Base-by-base conservation (phyloP, 2,113 vertebrate genomes). In the Menura novaehollandiae region DNA sequence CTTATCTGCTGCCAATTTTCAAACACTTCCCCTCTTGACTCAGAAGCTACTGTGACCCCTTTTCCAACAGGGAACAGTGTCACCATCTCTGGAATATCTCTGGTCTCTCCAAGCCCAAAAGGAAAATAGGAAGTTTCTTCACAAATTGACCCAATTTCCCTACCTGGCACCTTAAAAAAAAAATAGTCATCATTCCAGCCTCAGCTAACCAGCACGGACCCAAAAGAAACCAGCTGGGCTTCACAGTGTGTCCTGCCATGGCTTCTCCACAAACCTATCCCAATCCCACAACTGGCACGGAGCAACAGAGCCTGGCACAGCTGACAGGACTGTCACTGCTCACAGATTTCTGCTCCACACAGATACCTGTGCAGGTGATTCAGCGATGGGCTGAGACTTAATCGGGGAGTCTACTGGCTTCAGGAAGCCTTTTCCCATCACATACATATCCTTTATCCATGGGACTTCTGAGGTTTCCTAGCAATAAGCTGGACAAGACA, bases 1-100 rank as follows among this genome's bases (percentile, higher is more conserved):
- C 82, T 96, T 93, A 95, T 80, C 78, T 67, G 43, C 89, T 94
- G 93, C 88, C 95, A 94, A 90, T 80, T 95, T 93, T 94, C 89
- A 91, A 97, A 93, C 87, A 74, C 89, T 94, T 95, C 95, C 94
- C 84, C 58, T 96, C 78, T 39, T 94, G 85, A 88, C 89, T 93
- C 91, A 49, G 16, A 89, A 82, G 58, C 37, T 41, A 37, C 55
- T 62, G 55, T 76, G 51, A 95, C 62, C 74, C 62, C 74, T 94
- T 49, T 96, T 89, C 84, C 84, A 96, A 69, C 32, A 92, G 80
- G 24, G 86, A 89, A 23, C 49, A 24, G 44, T 49, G 78, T 93
- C 88, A 79, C 43, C 78, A 89, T 74, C 87, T 85, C 87, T 86
- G 66, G 14, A 91, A 73, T 43, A 69, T 69, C 58, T 53, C 74